Evolutionary conservation across 1,140 invertebrate genomes (phyloP), one percentile per base, ranked within the genome.

Genomic region (Nautilus pompilius): DNA sequence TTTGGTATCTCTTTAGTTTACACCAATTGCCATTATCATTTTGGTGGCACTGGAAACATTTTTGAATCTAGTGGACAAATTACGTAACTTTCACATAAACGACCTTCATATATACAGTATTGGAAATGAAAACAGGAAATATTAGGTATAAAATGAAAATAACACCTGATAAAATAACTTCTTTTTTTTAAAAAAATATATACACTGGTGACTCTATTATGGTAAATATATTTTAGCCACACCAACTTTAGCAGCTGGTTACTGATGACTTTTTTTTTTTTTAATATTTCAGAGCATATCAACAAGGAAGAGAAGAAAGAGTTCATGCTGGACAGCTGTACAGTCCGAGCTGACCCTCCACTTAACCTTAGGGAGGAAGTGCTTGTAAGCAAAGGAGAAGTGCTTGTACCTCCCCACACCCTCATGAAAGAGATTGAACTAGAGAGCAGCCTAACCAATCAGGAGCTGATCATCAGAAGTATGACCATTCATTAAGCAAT

Each of bases 361-460:
- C 84, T 98, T 45, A 96, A 97, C 86, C 92, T 93, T 0, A 93
- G 96, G 80, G 93, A 96, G 80, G 95, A 98, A 81, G 91, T 89
- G 55, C 82, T 96, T 29, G 86, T 87, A 33, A 85, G n/a, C n/a
- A n/a, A n/a, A n/a, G n/a, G n/a, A n/a, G 95, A 98, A 80, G 91
- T 89, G 55, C 82, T 96, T 29, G 86, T 87, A 33, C 85, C 95
- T 32, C 91, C 91, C 5, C 88, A 88, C 58, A 88, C 90, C 68
- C 87, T 91, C 73, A 85, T 93, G 68, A 86, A 87, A 60, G 84
- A 88, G 69, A 89, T 93, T 70, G 86, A 88, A 36, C 57, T 80
- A n/a, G 78, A 77, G 53, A 73, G 77, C 53, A 78, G 69, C 20
- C 72, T 76, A 55, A 64, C 90, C 20, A 88, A 91, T 29, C 91